Evolutionary conservation across 92 coral and sea anemone species (phyloP).

Genomic region (Nematostella vectensis): DNA sequence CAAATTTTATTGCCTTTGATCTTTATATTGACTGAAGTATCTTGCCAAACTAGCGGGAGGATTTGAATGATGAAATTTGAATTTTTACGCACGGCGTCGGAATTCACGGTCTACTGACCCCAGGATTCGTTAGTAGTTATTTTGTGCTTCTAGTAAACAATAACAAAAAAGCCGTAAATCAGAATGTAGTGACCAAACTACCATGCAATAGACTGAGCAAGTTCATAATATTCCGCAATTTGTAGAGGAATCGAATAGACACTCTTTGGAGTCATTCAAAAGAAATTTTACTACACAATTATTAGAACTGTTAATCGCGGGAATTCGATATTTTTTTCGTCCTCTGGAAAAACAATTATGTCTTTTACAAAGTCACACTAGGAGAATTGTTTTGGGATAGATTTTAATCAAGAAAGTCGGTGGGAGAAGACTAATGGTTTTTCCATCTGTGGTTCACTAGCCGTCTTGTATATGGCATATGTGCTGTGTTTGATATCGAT

Average conservation of each 20-base stretch:
- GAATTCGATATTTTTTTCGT: background rate
- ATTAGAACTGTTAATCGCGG: too few relatives aligned
- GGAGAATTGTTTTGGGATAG: conserved; percentile 2
- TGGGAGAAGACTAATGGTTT: background rate
- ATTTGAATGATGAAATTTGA: background rate
- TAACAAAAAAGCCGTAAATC: background rate
- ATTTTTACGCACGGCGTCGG: background rate
- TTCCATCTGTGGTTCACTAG: background rate
- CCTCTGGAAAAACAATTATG: background rate
- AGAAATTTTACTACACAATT: too few relatives aligned
- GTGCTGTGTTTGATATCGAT: too few relatives aligned
- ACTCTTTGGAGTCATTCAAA: too few relatives aligned
- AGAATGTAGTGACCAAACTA: background rate
- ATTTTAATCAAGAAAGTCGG: conserved; percentile 1
- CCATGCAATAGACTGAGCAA: too few relatives aligned
- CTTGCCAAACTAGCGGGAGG: background rate
- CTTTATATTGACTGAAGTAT: background rate
- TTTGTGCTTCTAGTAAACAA: background rate
- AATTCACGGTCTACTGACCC: background rate
- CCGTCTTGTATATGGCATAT: too few relatives aligned
- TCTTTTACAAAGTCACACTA: background rate
- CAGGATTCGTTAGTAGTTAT: conserved; percentile 1
- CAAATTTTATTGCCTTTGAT: background rate
- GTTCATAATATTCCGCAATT: too few relatives aligned
- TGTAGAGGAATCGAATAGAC: too few relatives aligned